Base-by-base conservation (phyloP, 2,113 vertebrate genomes). In the Oceanodroma tethys region DNA sequence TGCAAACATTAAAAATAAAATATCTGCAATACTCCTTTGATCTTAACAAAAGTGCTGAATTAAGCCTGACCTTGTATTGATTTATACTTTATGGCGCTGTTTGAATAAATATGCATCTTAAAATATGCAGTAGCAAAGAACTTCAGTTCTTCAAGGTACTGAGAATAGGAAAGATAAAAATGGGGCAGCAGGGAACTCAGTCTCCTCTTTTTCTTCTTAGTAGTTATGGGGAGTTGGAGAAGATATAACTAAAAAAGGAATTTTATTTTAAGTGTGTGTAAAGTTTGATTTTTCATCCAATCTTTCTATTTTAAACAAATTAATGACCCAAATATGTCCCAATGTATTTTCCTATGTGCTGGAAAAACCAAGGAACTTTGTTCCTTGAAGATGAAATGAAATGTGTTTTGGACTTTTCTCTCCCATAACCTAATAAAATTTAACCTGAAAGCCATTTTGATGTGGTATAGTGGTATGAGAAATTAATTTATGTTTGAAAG, bases 131-230 rank as follows among this genome's bases (percentile, higher is more conserved):
- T 8, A 81, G 18, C 3, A 59, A 40, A 79, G 6, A 76, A 50
- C 8, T 84, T 43, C 30, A 78, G 6, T 63, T 89, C 21, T 63
- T 67, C 30, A 56, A 68, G 52, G 9, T 30, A 52, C 5, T 47
- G 27, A 59, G 78, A 58, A 68, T 3, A 87, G 9, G 8, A 92
- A 81, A 59, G 19, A 26, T 6, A 59, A 63, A 90, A 50, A 45
- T 26, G 4, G 0, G 0, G 3, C 12, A 50, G 1, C 15, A 66
- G 16, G 14, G 16, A 55, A 21, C 16, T 65, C 22, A 25, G 10
- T 45, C 8, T 59, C 7, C 8, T 10, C 16, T 32, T 68, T 63
- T n/a, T 42, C 18, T 78, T n/a, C 5, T 53, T 42, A 55, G 6
- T 47, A 40, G 2, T 36, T 40, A 32, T 27, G 9, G 2, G 11